Evolutionary conservation across 53 echinoderm and acorn worm genomes (phyloP), one percentile per base, ranked within the genome.

Genomic region (Temnopleurus reevesii): DNA sequence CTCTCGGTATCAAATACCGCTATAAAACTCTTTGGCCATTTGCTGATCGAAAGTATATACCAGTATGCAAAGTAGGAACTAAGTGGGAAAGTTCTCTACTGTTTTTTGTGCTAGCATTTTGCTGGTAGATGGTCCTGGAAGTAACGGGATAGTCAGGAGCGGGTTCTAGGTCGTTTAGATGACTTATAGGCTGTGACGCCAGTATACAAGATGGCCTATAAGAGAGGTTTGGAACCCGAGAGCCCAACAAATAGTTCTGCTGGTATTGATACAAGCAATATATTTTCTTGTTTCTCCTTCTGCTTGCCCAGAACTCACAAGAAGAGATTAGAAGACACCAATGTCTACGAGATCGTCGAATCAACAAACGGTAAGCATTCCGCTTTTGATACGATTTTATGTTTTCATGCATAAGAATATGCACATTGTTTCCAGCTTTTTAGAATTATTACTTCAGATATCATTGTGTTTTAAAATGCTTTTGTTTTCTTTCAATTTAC

Each of bases 261-360:
- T 83, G 83, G 85, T 85, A 85, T 25, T 60, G 45, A 85, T 44
- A 43, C 8, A 24, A 60, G 61, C 4, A 38, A 85, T 43, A 24
- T 87, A 46, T 87, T 46, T 23, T 66, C 88, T 87, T 87, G 65
- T 66, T 87, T 64, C 34, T 31, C 46, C 27, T 66, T 66, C 25
- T 87, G 65, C 51, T 65, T 87, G 28, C 30, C 64, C 61, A 87
- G 88, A 87, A 46, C 88, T 18, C 46, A 47, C 53, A 71, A 66
- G 53, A 29, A 49, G 51, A 38, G 88, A 71, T 53, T 60, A 5
- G 88, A 71, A 23, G 71, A 87, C 18, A 66, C 88, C 15, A 86
- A 87, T 53, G 88, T 87, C 88, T 87, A 87, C 23, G 88, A 87
- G 55, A 87, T 87, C 33, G 88, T 87, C 65, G 88, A 87, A 66